A percentile compares a stretch with the other conserved stretches of the same genome.
phyloP scores from a whole-genome alignment of 2,797 vertebrate species.

The Gymnoscopelus microlampas region DNA sequence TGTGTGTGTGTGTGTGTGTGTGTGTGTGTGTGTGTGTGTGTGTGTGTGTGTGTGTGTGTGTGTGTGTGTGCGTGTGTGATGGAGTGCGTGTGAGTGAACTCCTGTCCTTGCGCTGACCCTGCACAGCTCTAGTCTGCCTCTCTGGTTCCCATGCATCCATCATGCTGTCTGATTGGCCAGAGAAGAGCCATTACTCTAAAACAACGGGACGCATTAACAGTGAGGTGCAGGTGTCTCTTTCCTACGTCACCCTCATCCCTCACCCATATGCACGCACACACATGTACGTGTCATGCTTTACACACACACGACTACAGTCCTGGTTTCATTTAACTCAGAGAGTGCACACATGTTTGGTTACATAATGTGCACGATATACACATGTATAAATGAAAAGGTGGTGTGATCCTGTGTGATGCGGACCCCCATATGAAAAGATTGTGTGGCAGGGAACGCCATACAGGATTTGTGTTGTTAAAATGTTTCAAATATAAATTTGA shows the following conservation, averaged over 20 bases:
- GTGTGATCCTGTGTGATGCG: no score
- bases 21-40: slow-evolving; percentile 26
- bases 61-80: slow-evolving; percentile 35
- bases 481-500: no score
- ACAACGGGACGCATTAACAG: slow-evolving; percentile 55
- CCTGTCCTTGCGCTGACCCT: slow-evolving; percentile 77
- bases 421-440: no score
- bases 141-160: slow-evolving; percentile 69
- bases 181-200: slow-evolving; percentile 70
- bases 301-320: no score
- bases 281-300: not conserved
- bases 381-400: no score
- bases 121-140: slow-evolving; percentile 64
- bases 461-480: no score
- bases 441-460: no score
- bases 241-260: slow-evolving; percentile 37
- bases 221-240: slow-evolving; percentile 66
- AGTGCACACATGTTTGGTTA: no score
- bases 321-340: no score
- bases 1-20: slow-evolving; percentile 13
- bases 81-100: slow-evolving; percentile 65
- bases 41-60: slow-evolving; percentile 12
- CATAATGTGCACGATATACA: no score
- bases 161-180: slow-evolving; percentile 67
- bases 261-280: slow-evolving; percentile 25